phyloP scores from a whole-genome alignment of 2,888 invertebrate species.

The Creontiades dilutus region DNA sequence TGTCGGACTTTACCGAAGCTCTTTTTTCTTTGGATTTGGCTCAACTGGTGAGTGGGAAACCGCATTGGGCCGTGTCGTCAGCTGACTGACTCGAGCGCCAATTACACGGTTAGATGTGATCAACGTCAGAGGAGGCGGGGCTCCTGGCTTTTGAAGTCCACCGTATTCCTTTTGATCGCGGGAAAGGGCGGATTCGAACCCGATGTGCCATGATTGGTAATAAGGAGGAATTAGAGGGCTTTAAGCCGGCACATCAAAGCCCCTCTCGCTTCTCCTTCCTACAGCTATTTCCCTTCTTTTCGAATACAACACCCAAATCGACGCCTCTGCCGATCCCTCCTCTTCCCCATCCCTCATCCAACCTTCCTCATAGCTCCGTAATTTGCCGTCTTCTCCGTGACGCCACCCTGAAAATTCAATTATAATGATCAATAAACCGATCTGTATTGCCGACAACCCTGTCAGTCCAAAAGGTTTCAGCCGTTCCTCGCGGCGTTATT shows the following conservation, averaged over 20 bases:
- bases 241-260: not conserved
- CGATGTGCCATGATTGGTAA: not conserved
- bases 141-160: not conserved
- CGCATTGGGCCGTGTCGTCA: not conserved
- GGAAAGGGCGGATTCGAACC: not conserved
- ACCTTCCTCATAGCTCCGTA: not conserved
- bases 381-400: not conserved
- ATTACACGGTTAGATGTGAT: not conserved
- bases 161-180: not conserved
- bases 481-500: too few relatives aligned
- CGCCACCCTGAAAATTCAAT: not conserved
- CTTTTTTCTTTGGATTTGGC: too few relatives aligned
- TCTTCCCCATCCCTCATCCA: not conserved
- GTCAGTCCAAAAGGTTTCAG: too few relatives aligned
- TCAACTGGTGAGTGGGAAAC: not conserved
- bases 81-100: not conserved
- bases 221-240: slow-evolving; percentile 9
- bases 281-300: slow-evolving; percentile 19
- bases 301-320: not conserved
- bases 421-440: slow-evolving; percentile 5
- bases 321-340: not conserved
- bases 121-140: not conserved
- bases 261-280: not conserved
- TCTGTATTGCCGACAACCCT: not conserved
- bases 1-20: too few relatives aligned